Percentiles rank a stretch among this genome's conserved stretches.
Conservation (phyloP, 2,888 invertebrate species). For the Dyspetes luteomarginatus region DNA sequence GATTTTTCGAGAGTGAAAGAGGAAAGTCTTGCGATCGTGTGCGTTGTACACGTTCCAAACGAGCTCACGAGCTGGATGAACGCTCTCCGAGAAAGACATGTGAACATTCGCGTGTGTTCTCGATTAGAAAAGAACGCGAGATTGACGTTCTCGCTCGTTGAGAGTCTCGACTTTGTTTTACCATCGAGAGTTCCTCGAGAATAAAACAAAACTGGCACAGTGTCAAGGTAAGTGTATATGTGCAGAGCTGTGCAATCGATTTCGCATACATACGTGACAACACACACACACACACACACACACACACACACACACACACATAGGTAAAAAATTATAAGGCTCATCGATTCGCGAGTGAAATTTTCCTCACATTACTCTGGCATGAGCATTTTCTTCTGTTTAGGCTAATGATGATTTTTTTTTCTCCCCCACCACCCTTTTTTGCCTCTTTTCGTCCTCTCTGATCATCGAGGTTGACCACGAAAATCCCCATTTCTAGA, state of each 20-base stretch:
- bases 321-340: too few relatives aligned
- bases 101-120: slow-evolving; percentile 49
- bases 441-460: too few relatives aligned
- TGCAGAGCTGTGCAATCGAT: slow-evolving; percentile 2
- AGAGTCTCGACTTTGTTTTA: slow-evolving; percentile 35
- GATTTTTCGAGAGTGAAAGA: slow-evolving; percentile 73
- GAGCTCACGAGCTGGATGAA: not conserved
- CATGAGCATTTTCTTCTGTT: too few relatives aligned
- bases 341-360: too few relatives aligned
- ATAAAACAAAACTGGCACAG: slow-evolving; percentile 79
- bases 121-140: slow-evolving; percentile 59
- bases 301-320: too few relatives aligned
- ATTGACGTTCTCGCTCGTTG: slow-evolving; percentile 19
- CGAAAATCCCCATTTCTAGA: too few relatives aligned
- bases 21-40: slow-evolving; percentile 66
- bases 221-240: slow-evolving; percentile 77
- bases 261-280: not conserved
- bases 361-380: too few relatives aligned
- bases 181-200: slow-evolving; percentile 66
- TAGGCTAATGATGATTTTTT: too few relatives aligned
- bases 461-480: too few relatives aligned
- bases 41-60: slow-evolving; percentile 9
- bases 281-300: too few relatives aligned
- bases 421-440: too few relatives aligned
- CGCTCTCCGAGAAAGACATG: slow-evolving; percentile 33